A percentile compares a stretch with the other conserved stretches of the same genome.
Evolutionary conservation across 2,113 vertebrate genomes (phyloP).

Genomic region (Erythrocebus patas): DNA sequence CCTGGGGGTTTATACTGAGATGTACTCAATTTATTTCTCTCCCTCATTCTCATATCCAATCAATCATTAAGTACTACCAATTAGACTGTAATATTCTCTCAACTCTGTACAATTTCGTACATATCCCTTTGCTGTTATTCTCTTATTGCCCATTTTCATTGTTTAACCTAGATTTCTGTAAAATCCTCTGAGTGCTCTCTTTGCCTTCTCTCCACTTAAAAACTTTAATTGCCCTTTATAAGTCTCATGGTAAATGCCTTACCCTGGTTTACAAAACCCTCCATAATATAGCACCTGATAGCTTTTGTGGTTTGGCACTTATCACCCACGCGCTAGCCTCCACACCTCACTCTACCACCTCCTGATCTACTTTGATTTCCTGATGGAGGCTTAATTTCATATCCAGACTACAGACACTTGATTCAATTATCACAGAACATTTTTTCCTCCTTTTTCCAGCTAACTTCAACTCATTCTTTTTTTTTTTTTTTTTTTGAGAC

Average conservation of each 20-base stretch:
- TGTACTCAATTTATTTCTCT: neutral
- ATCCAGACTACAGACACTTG: neutral
- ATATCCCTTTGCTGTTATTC: neutral
- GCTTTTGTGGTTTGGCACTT: neutral
- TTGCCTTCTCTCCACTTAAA: neutral
- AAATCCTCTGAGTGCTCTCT: neutral
- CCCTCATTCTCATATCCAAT: neutral
- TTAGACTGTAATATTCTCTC: neutral
- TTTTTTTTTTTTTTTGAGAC: too few relatives aligned
- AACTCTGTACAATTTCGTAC: neutral
- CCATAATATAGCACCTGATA: neutral
- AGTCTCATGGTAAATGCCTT: neutral
- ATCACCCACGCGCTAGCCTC: too few relatives aligned
- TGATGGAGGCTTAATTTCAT: neutral
- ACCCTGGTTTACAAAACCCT: neutral
- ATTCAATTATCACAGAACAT: neutral
- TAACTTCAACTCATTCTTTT: neutral
- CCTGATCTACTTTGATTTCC: neutral
- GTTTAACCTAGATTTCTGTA: neutral
- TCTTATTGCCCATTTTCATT: neutral
- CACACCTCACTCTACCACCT: neutral
- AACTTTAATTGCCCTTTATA: neutral
- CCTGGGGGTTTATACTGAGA: neutral
- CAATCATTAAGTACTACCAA: neutral
- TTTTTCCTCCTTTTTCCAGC: neutral